These are phyloP conservation scores for Dermatemys mawii DNA, from an alignment of 2,113 vertebrate genomes.

Conservation along the genomic window DNA sequence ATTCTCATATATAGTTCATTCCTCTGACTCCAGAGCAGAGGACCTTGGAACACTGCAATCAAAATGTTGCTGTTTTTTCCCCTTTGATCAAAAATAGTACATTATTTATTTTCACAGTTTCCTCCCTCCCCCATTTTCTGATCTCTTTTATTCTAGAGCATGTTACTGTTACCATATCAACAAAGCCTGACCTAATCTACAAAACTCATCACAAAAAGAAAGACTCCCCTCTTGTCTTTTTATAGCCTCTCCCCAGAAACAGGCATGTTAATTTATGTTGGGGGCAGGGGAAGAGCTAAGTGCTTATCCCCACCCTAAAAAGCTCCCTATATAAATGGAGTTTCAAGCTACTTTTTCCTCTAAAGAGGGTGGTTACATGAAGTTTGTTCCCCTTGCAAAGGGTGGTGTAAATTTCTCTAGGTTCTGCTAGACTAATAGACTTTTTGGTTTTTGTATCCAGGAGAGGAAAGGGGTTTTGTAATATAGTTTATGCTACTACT, in stretches of 20 bases:
- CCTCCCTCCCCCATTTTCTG: background rate
- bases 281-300: rapidly evolving
- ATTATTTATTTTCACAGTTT: background rate
- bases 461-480: background rate
- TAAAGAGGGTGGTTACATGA: background rate
- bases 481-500: background rate
- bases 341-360: rapidly evolving
- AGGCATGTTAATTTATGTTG: background rate
- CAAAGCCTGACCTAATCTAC: background rate
- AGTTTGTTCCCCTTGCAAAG: background rate
- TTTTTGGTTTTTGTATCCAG: background rate
- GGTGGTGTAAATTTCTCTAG: background rate
- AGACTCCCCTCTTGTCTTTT: rapidly evolving
- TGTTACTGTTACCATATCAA: background rate
- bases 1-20: conserved; percentile 66
- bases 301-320: rapidly evolving
- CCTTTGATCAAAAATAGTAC: conserved; percentile 59
- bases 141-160: background rate
- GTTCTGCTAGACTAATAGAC: background rate
- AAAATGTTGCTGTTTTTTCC: conserved; percentile 27
- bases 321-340: rapidly evolving
- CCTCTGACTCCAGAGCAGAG: conserved; percentile 32
- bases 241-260: background rate
- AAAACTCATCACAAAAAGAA: background rate
- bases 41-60: conserved; percentile 64